A percentile compares a stretch with the other conserved stretches of the same genome.
phyloP scores from a whole-genome alignment of 2,888 invertebrate species.

The Keiferia lycopersicella region DNA sequence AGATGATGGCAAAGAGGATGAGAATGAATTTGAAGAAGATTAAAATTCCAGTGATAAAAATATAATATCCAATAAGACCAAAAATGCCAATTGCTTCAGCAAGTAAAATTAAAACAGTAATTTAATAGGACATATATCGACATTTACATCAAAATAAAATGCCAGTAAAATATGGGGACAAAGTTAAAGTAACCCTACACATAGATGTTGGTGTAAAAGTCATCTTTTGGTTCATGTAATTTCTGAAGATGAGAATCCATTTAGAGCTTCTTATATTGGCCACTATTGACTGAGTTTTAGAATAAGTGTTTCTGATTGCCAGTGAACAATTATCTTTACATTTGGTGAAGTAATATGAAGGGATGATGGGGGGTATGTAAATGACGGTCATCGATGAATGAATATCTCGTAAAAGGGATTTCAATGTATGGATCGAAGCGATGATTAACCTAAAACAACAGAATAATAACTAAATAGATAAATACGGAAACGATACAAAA shows the following conservation, averaged over 20 bases:
- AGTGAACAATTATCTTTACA: conserved; percentile 54
- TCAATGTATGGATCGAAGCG: conserved; percentile 63
- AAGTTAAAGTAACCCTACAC: conserved; percentile 66
- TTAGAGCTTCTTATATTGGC: conserved; percentile 51
- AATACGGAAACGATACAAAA: not conserved
- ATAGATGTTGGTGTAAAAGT: conserved; percentile 72
- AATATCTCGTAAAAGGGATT: conserved; percentile 56
- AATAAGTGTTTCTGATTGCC: conserved; percentile 48
- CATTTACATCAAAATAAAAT: conserved; percentile 59
- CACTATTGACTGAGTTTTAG: conserved; percentile 48
- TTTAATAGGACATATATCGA: not conserved
- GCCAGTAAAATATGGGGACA: conserved; percentile 72
- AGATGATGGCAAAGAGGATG: conserved; percentile 18
- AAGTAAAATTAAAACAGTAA: conserved; percentile 3
- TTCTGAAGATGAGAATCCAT: conserved; percentile 66
- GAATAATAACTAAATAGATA: not conserved
- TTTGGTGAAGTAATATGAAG: conserved; percentile 52
- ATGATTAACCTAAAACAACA: conserved; percentile 79
- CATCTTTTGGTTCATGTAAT: conserved; percentile 75
- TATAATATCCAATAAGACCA: too few relatives aligned
- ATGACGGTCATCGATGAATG: conserved; percentile 59
- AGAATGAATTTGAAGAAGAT: not conserved
- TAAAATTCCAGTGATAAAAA: not conserved
- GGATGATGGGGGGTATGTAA: conserved; percentile 55
- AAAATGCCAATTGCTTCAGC: too few relatives aligned